Evolutionary conservation across 2,113 vertebrate species (phyloP).

Genomic region (Sinocyclocheilus grahami): DNA sequence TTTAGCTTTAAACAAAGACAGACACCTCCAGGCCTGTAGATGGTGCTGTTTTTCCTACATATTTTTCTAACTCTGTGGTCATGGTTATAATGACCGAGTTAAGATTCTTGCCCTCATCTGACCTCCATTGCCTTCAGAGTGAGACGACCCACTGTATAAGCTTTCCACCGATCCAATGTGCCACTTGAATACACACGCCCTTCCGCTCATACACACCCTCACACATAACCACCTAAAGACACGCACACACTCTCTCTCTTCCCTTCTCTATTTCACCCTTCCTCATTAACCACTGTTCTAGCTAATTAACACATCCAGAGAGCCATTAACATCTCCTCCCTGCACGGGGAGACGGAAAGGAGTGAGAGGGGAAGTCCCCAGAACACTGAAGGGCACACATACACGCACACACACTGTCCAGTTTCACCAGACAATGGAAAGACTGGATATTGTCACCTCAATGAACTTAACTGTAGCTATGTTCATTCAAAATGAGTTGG

Average conservation of each 20-base stretch:
- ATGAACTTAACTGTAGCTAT: background rate
- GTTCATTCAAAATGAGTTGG: slow-evolving; percentile 1
- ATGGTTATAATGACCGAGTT: slow-evolving; percentile 31
- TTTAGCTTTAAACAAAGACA: background rate
- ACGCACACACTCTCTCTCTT: background rate
- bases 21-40: slow-evolving; percentile 45
- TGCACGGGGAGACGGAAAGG: slow-evolving; percentile 46
- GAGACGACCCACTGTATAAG: slow-evolving; percentile 19
- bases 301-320: slow-evolving; percentile 61
- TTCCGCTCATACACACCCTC: slow-evolving; percentile 29
- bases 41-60: slow-evolving; percentile 22
- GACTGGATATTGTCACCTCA: background rate
- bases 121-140: slow-evolving; percentile 39
- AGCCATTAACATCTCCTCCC: slow-evolving; percentile 56
- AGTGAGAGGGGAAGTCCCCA: slow-evolving; percentile 32
- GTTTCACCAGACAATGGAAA: slow-evolving; percentile 14
- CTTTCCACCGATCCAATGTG: slow-evolving; percentile 26
- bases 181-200: slow-evolving; percentile 37
- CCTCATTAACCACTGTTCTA: slow-evolving; percentile 59
- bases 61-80: too few relatives aligned
- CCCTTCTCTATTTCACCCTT: slow-evolving; percentile 36
- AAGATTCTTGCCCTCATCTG: slow-evolving; percentile 38
- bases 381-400: slow-evolving; percentile 41
- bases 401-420: slow-evolving; percentile 2
- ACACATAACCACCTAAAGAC: slow-evolving; percentile 16